Base-by-base conservation (phyloP, 1,140 invertebrate species). In the Spodoptera litura region DNA sequence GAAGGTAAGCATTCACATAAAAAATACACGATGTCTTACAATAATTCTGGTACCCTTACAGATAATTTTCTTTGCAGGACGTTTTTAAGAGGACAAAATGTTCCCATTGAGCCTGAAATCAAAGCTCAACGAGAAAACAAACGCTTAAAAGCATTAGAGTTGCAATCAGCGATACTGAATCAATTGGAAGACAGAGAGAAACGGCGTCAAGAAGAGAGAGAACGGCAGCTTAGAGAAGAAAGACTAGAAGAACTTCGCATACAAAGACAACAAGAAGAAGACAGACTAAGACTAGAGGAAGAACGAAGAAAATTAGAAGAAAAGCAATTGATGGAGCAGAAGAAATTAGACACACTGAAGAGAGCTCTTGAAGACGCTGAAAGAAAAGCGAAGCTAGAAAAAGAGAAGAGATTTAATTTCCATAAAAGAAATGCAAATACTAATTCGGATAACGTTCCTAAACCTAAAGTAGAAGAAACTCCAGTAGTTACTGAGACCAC, bases 131-230 rank as follows among this genome's bases (percentile, higher is more conserved):
- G 96, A 70, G 97, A 97, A 91, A 93, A 94, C 73, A 96, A 95
- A 87, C 93, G 97, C 55, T 95, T 96, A 75, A 96, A 97, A 89
- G 97, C 97, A 12, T 84, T 97, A 79, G 96, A 97, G 86, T 94
- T 97, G 72, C 97, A 97, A 88, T 96, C 95, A 55, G 96, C 96
- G 11, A 97, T 97, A 79, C 95, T 96, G 79, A 95, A 95, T 87
- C 97, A 97, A 85, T 91, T 97, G 51, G 96, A 97, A 89, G 97
- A 97, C 86, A 95, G 96, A 66, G 96, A 97, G 84, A 95, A 95
- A 83, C 94, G 94, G 52, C 95, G 95, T 10, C 95, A 95, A 85
- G 96, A 97, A 86, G 97, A 97, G 87, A 95, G 94, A 56, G 96
- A 96, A 85, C 95, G 89, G 70, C 92, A 95, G 71, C 82, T 96